phyloP scores from a whole-genome alignment of 2,113 vertebrate species.

The Sturnira hondurensis region DNA sequence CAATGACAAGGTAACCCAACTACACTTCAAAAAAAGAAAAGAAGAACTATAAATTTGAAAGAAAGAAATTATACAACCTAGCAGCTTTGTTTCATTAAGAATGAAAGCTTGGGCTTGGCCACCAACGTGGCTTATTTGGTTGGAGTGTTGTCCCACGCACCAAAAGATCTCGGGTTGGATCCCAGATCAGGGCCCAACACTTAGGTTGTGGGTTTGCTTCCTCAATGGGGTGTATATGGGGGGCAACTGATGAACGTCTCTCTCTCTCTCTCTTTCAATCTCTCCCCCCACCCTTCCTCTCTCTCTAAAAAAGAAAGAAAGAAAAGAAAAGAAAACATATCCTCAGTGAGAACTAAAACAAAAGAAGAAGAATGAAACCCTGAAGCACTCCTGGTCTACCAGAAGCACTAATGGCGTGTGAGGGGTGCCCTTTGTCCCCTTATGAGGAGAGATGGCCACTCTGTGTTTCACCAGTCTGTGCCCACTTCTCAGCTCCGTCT shows the following conservation, averaged over 20 bases:
- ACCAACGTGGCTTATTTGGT: background rate
- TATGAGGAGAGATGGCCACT: background rate
- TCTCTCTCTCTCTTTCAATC: background rate
- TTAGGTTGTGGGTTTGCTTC: background rate
- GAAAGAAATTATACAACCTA: background rate
- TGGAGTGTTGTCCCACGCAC: background rate
- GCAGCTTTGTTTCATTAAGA: conserved; percentile 23
- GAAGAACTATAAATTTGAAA: conserved; percentile 10
- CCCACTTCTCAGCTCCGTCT: background rate
- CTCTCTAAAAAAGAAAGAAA: background rate
- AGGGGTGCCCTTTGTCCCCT: background rate
- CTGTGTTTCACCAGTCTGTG: background rate
- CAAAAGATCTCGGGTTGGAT: background rate
- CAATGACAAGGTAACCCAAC: background rate
- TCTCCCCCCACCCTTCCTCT: background rate
- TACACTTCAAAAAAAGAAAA: background rate
- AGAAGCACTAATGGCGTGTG: background rate
- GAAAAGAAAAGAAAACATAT: background rate
- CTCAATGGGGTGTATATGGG: background rate
- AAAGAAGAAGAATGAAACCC: conserved; percentile 9
- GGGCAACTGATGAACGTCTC: background rate
- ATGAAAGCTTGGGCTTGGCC: background rate
- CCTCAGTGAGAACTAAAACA: background rate
- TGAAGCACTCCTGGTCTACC: background rate
- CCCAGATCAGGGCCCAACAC: background rate